Conservation (phyloP, 1,140 invertebrate species). For the Rhynchophorus ferrugineus region DNA sequence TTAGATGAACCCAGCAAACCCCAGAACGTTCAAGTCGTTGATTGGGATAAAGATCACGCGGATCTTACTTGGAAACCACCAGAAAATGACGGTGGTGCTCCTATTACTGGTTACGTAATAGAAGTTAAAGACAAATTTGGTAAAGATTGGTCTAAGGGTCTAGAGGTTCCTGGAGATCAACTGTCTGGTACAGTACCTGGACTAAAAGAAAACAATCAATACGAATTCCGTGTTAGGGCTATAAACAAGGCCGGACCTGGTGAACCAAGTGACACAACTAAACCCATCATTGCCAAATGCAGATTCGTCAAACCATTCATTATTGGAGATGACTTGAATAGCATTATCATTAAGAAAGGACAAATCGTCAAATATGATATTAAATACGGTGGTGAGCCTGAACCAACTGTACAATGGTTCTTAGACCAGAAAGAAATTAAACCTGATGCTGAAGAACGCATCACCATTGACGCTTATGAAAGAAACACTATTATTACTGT, state of each 20-base stretch:
- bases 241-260: conserved; percentile 94
- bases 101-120: conserved; percentile 89
- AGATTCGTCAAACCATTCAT: conserved; percentile 92
- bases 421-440: conserved; percentile 63
- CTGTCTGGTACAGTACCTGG: conserved; percentile 73
- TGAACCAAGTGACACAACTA: conserved; percentile 88
- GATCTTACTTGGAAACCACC: conserved; percentile 88
- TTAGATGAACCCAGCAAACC: conserved; percentile 90
- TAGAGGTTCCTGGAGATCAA: conserved; percentile 71
- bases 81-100: conserved; percentile 84
- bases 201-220: conserved; percentile 89
- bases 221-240: conserved; percentile 93
- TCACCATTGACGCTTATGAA: conserved; percentile 85
- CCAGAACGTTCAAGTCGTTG: conserved; percentile 78
- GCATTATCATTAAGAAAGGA: conserved; percentile 88
- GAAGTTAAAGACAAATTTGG: conserved; percentile 91
- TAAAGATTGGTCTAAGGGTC: conserved; percentile 78
- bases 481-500: conserved; percentile 86
- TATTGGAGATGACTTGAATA: conserved; percentile 75
- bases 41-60: conserved; percentile 95
- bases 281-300: conserved; percentile 91
- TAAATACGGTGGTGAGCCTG: conserved; percentile 90
- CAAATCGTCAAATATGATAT: conserved; percentile 90
- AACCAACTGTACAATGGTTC: conserved; percentile 82
- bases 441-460: conserved; percentile 56